These are phyloP conservation scores for Rhinoraja longicauda DNA, from an alignment of 2,797 vertebrate genomes.

Conservation along the genomic window DNA sequence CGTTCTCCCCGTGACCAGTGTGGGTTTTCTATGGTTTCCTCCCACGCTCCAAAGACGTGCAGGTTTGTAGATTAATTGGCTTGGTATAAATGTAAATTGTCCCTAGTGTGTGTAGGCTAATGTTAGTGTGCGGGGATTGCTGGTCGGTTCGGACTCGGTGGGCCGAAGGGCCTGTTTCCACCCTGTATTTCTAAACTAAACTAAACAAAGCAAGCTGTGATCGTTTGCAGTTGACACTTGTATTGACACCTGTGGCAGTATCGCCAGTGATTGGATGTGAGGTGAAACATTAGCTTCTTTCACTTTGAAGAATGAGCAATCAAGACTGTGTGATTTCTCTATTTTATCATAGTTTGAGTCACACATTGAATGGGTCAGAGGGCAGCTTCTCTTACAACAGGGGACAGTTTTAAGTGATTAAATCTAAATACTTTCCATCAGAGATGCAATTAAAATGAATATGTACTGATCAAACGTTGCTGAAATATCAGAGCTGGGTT, in stretches of 20 bases:
- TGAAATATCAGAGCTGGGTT: conserved; percentile 5
- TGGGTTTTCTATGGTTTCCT: too few species aligned
- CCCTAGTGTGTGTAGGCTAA: too few species aligned
- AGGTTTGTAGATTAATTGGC: too few species aligned
- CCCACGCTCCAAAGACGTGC: too few species aligned
- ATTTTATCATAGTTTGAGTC: conserved; percentile 12
- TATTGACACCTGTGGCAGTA: neutral
- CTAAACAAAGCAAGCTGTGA: neutral
- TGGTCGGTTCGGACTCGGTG: too few species aligned
- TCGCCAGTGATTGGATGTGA: conserved; percentile 20
- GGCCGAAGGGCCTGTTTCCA: too few species aligned
- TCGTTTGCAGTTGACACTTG: neutral
- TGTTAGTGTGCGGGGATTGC: too few species aligned
- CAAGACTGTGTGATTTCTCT: neutral
- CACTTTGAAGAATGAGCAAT: conserved; percentile 30
- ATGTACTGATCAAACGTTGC: neutral
- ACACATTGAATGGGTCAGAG: neutral
- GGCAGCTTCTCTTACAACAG: neutral
- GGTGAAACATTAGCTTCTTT: conserved; percentile 9
- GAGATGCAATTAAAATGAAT: neutral
- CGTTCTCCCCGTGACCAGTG: too few species aligned
- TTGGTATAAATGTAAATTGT: too few species aligned
- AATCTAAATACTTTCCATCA: neutral
- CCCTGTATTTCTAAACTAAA: too few species aligned
- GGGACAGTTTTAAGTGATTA: neutral